Conservation (phyloP, 1,140 invertebrate genomes). For the Adoxophyes honmai region DNA sequence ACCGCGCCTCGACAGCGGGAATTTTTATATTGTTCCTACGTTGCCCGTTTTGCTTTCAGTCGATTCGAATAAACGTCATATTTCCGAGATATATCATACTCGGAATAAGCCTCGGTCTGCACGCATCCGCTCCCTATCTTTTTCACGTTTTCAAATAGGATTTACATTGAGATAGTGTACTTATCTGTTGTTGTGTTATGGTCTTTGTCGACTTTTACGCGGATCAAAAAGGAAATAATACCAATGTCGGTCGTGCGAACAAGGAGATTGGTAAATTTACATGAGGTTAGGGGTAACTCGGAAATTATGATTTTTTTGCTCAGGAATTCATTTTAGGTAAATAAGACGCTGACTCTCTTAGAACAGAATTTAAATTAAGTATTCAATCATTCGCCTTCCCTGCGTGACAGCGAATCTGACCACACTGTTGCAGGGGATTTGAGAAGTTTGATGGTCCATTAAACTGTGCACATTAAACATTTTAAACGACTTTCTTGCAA, state of each 20-base stretch:
- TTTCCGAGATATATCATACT: conserved; percentile 14
- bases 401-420: too few relatives aligned
- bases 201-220: conserved; percentile 1
- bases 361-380: too few relatives aligned
- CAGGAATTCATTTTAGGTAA: too few relatives aligned
- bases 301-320: too few relatives aligned
- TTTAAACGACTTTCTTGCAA: too few relatives aligned
- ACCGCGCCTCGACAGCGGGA: conserved; percentile 18
- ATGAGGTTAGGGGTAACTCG: background rate
- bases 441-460: too few relatives aligned
- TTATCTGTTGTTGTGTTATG: conserved; percentile 1
- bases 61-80: conserved; percentile 27
- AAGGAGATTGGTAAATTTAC: conserved; percentile 1
- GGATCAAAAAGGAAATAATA: background rate
- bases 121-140: background rate
- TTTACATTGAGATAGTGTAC: conserved; percentile 5
- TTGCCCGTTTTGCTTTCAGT: conserved; percentile 21
- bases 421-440: too few relatives aligned
- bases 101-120: background rate
- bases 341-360: too few relatives aligned
- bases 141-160: conserved; percentile 6
- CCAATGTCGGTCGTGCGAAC: background rate
- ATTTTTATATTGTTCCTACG: conserved; percentile 24
- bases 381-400: too few relatives aligned
- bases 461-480: too few relatives aligned